Percentiles rank a stretch among this genome's conserved stretches.
These are phyloP conservation scores for Anoplolepis gracilipes DNA, from an alignment of 1,140 invertebrate species.

Conservation along the genomic window DNA sequence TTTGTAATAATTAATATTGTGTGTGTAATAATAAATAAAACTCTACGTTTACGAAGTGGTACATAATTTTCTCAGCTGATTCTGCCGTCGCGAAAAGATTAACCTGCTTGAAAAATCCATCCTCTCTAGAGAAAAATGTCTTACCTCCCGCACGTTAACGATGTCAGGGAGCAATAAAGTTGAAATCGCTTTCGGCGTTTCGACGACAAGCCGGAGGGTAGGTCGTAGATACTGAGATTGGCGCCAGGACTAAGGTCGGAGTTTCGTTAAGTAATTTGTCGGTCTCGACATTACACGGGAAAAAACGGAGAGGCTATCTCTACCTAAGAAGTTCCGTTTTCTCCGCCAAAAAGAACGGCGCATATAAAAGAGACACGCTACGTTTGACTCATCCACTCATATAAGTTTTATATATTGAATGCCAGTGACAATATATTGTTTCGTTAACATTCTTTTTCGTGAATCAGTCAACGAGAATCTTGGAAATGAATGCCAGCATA, in stretches of 20 bases:
- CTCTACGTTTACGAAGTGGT: not conserved
- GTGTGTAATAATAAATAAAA: not conserved
- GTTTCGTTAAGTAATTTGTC: constrained; percentile 62
- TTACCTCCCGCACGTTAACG: not conserved
- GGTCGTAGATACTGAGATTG: constrained; percentile 17
- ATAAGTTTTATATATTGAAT: constrained; percentile 36
- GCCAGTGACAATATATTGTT: constrained; percentile 24
- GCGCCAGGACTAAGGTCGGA: constrained; percentile 43
- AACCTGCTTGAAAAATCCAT: not conserved
- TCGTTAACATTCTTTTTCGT: not conserved
- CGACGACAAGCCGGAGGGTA: constrained; percentile 40
- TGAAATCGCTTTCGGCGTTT: constrained; percentile 22
- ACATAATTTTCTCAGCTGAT: not conserved
- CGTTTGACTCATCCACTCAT: not conserved
- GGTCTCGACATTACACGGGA: constrained; percentile 33
- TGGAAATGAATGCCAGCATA: not conserved
- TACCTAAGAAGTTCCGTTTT: constrained; percentile 45
- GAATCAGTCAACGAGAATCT: constrained; percentile 5
- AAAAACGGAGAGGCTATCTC: constrained; percentile 12
- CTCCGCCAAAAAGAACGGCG: constrained; percentile 10
- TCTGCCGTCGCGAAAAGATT: not conserved
- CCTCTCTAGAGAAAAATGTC: constrained; percentile 19
- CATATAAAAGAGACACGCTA: not conserved
- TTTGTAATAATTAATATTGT: too few species aligned
- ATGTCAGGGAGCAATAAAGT: constrained; percentile 35